Percentiles rank a stretch among this genome's conserved stretches.
Evolutionary conservation across 2,797 vertebrate genomes (phyloP).

Genomic region (Tadarida brasiliensis): DNA sequence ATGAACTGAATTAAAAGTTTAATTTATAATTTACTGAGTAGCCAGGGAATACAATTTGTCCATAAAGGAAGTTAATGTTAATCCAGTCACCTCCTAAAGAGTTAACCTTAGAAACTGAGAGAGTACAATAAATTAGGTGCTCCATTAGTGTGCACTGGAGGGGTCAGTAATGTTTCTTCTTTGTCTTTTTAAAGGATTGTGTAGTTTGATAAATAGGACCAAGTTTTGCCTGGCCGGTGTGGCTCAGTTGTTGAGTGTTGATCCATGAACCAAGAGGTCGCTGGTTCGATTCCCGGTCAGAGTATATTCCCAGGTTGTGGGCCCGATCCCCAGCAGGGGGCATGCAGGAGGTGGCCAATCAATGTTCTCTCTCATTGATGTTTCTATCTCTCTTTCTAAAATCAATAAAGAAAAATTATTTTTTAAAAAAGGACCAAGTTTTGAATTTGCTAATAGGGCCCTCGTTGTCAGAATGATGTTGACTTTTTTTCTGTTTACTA

Average conservation of each 20-base stretch:
- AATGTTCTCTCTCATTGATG: too few species aligned
- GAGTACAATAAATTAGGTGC: background rate
- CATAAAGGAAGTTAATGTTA: background rate
- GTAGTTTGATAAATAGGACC: background rate
- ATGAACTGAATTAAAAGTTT: background rate
- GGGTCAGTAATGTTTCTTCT: background rate
- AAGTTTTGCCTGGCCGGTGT: background rate
- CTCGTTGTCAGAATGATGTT: background rate
- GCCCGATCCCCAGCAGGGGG: too few species aligned
- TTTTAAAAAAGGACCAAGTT: background rate
- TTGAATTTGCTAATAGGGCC: background rate
- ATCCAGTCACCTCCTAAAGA: background rate
- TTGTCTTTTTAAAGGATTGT: background rate
- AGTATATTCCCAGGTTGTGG: too few species aligned
- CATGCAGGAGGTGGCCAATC: too few species aligned
- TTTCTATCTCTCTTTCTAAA: too few species aligned
- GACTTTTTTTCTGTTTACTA: background rate
- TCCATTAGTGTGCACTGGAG: background rate
- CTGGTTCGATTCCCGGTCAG: too few species aligned
- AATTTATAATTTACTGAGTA: conserved; percentile 14
- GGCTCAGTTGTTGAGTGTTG: too few species aligned
- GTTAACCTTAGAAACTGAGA: background rate
- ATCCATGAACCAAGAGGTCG: too few species aligned
- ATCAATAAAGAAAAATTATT: too few species aligned
- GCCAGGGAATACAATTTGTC: background rate